A percentile compares a stretch with the other conserved stretches of the same genome.
These are phyloP conservation scores for Pristionchus entomophagus DNA, from an alignment of 2,888 invertebrate species.

Conservation along the genomic window DNA sequence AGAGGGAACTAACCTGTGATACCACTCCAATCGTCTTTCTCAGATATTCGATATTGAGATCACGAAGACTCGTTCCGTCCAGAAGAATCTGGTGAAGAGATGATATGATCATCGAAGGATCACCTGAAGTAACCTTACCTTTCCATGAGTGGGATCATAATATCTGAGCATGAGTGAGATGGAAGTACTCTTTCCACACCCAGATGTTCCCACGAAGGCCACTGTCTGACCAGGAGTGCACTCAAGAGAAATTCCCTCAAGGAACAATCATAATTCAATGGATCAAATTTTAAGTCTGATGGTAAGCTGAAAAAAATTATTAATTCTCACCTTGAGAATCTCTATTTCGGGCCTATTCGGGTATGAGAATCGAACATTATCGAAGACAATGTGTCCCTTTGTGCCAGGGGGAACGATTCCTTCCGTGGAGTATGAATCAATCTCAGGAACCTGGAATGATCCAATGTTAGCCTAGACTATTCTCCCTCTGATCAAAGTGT, in stretches of 20 bases:
- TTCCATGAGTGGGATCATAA: constrained; percentile 65
- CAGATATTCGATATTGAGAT: constrained; percentile 37
- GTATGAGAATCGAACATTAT: constrained; percentile 77
- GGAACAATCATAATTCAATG: neutral
- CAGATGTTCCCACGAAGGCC: constrained; percentile 69
- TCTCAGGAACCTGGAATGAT: constrained; percentile 61
- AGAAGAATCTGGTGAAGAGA: neutral
- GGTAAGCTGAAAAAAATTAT: neutral
- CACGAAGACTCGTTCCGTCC: constrained; percentile 22
- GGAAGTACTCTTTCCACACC: constrained; percentile 69
- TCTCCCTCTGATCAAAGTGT: neutral
- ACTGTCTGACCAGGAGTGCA: constrained; percentile 68
- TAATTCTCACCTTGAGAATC: constrained; percentile 66
- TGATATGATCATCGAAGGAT: neutral
- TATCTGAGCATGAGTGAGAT: constrained; percentile 69
- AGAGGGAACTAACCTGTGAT: constrained; percentile 61
- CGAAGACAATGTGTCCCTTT: constrained; percentile 77
- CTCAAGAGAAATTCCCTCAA: constrained; percentile 61
- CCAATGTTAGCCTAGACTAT: neutral
- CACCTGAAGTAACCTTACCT: constrained; percentile 36
- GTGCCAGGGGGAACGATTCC: constrained; percentile 77
- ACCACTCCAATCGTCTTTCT: constrained; percentile 46
- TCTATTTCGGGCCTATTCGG: constrained; percentile 77
- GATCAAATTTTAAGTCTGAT: too few relatives aligned
- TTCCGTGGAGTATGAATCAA: constrained; percentile 65